Evolutionary conservation across 2,888 invertebrate genomes (phyloP), one percentile per base, ranked within the genome.

Genomic region (Cheilosia pagana): DNA sequence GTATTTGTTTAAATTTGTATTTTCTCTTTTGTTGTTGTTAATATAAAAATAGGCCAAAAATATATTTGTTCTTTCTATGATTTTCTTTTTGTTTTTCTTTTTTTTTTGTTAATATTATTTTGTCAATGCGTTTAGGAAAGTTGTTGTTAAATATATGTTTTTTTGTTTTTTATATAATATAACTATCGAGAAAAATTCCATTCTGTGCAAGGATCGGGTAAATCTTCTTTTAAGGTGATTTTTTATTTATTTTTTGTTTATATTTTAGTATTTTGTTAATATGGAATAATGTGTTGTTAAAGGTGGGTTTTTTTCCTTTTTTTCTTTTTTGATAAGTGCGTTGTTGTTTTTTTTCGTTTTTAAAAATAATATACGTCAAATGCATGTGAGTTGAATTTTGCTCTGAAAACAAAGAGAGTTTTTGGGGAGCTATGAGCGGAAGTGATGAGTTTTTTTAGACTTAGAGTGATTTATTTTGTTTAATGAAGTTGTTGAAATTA

Each of bases 1-100:
- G 19, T 39, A 41, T 70, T 48, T 52, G 31, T 83, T 78, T 81
- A 79, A 71, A 75, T 85, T 81, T 85, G 79, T 85, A 79, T 79
- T 79, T 59, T 65, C 35, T 62, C 35, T 53, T 19, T 76, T 78
- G 60, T 68, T 77, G 57, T 78, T 74, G 60, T 71, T 78, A 79
- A 79, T 85, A 85, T 79, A 85, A 85, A 85, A 85, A 85, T 85
- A 85, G 85, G 85, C 85, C 85, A 85, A 85, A 85, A 85, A 85
- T 85, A 85, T 85, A 85, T 85, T 85, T 79, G 74, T 85, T 71
- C 74, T 83, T 74, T 78, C 74, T 83, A 78, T 83, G 67, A 78
- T 62, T 74, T 72, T 63, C 31, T 72, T 53, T 75, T 31, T 31
- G 8, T 8, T 31, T 31, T 31, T 35, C 10, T 35, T 53, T 75